phyloP scores from a whole-genome alignment of 2,113 vertebrate species.

The Brachyhypopomus gauderio region DNA sequence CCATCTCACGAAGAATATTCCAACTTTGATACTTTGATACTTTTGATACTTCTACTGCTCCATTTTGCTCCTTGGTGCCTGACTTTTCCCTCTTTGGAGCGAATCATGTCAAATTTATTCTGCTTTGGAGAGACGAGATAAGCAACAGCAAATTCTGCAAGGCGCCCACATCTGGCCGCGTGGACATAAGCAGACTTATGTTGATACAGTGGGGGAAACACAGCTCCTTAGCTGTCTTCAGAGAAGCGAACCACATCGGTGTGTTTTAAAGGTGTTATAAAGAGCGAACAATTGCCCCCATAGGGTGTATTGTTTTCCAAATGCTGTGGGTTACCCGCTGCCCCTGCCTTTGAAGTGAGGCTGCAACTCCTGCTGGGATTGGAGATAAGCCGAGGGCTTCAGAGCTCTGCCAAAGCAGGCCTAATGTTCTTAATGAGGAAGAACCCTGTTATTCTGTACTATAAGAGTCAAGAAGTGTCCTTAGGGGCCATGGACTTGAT shows the following conservation, averaged over 20 bases:
- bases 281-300: constrained; percentile 10
- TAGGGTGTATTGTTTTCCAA: constrained; percentile 18
- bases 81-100: constrained; percentile 1
- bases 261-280: constrained; percentile 1
- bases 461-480: constrained; percentile 26
- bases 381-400: constrained; percentile 41
- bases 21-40: neutral
- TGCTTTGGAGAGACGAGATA: neutral
- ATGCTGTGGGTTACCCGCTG: neutral
- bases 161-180: neutral
- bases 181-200: no score
- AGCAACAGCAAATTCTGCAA: neutral
- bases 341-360: constrained; percentile 6
- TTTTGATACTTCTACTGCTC: neutral
- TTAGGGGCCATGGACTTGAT: constrained; percentile 39
- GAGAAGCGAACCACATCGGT: neutral
- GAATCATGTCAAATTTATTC: constrained; percentile 16
- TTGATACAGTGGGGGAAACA: neutral
- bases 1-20: constrained; percentile 30
- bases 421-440: constrained; percentile 53
- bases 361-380: constrained; percentile 42
- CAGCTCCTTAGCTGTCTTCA: neutral
- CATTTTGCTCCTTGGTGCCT: neutral
- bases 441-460: constrained; percentile 49
- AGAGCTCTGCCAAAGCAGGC: constrained; percentile 32